phyloP scores from a whole-genome alignment of 2,888 invertebrate genomes.

The Drepana falcataria region DNA sequence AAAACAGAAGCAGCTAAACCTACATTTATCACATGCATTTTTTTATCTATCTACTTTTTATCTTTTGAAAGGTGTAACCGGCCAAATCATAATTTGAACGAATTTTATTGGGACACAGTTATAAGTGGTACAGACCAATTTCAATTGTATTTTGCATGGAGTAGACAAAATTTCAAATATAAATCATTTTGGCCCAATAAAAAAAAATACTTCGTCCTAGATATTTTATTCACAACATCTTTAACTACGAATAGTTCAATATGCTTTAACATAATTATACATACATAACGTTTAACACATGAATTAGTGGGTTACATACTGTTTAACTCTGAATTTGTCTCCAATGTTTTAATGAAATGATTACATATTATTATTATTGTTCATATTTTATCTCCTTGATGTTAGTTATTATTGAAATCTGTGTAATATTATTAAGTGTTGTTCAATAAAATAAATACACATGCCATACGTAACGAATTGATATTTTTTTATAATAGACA shows the following conservation, averaged over 20 bases:
- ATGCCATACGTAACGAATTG: conserved; percentile 21
- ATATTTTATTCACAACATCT: neutral
- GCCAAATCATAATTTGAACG: no score
- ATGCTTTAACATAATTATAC: no score
- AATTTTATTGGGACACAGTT: no score
- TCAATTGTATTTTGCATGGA: no score
- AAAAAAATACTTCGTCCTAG: neutral
- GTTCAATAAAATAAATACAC: conserved; percentile 31
- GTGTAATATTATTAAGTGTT: conserved; percentile 25
- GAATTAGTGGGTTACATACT: no score
- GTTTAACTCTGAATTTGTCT: neutral
- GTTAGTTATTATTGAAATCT: conserved; percentile 2
- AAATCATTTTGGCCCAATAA: neutral
- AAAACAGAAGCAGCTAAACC: no score
- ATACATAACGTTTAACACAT: no score
- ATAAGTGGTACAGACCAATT: no score
- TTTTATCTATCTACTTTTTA: no score
- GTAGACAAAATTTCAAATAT: neutral
- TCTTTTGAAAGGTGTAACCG: no score
- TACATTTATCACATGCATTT: no score
- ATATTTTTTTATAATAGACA: neutral
- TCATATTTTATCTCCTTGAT: neutral
- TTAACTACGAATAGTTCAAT: no score
- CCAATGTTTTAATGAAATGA: neutral
- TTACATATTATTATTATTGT: neutral